Evolutionary conservation across 30 jellyfish, hydroid and myxozoan genomes (phyloP).

Genomic region (Chironex yamaguchii): DNA sequence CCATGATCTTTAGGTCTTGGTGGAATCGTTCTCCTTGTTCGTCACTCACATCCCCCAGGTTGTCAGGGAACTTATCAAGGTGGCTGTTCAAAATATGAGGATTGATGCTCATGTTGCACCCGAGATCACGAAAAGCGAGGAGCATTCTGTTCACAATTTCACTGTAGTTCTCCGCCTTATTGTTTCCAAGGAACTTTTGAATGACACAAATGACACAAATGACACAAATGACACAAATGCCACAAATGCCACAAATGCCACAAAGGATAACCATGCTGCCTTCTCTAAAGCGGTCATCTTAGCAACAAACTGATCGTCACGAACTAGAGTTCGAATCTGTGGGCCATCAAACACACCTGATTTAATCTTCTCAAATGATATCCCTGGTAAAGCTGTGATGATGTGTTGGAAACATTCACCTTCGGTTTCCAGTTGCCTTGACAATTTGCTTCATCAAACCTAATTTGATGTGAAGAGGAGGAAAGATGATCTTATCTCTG

Average conservation of each 20-base stretch:
- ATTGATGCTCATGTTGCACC: neutral
- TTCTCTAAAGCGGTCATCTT: slow-evolving; percentile 3
- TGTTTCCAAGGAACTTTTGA: neutral
- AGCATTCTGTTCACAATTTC: neutral
- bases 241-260: too few relatives aligned
- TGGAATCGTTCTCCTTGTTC: slow-evolving; percentile 15
- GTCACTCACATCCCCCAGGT: slow-evolving; percentile 28
- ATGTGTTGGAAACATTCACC: too few relatives aligned
- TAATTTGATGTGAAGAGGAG: too few relatives aligned
- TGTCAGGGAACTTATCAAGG: neutral
- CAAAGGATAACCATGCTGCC: neutral
- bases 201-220: neutral
- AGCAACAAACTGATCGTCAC: neutral
- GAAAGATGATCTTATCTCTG: too few relatives aligned
- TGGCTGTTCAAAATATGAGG: too few relatives aligned
- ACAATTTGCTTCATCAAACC: too few relatives aligned
- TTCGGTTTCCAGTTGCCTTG: too few relatives aligned
- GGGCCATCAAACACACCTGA: too few relatives aligned
- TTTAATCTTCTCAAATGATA: too few relatives aligned
- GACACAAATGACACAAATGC: too few relatives aligned
- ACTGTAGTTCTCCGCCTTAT: neutral
- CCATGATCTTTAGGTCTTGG: neutral
- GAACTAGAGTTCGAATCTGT: too few relatives aligned
- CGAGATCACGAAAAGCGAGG: neutral
- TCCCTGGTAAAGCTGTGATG: too few relatives aligned